phyloP scores from a whole-genome alignment of 2,113 vertebrate genomes.

The Himantopus leucocephalus region DNA sequence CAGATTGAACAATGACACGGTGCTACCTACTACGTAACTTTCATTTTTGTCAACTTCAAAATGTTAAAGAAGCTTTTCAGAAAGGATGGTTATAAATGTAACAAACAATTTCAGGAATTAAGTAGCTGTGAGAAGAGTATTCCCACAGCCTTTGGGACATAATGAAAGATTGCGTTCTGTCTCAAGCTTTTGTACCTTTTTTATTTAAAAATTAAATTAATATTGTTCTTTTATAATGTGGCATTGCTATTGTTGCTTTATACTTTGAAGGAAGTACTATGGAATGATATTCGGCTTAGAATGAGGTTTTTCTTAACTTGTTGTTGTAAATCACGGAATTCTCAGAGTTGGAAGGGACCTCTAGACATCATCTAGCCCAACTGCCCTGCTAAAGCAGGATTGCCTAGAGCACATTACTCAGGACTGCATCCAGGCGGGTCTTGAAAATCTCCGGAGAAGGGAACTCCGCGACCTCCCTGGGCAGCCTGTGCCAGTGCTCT shows the following conservation, averaged over 20 bases:
- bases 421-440: too few relatives aligned
- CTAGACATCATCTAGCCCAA: too few relatives aligned
- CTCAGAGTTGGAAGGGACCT: too few relatives aligned
- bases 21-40: background rate
- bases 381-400: too few relatives aligned
- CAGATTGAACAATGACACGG: background rate
- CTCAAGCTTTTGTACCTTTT: background rate
- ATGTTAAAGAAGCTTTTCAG: background rate
- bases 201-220: background rate
- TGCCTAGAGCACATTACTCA: too few relatives aligned
- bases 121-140: background rate
- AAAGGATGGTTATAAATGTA: background rate
- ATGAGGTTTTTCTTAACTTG: background rate
- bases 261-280: background rate
- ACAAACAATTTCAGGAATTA: background rate
- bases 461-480: too few relatives aligned
- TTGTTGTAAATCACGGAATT: too few relatives aligned
- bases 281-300: background rate
- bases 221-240: background rate
- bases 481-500: too few relatives aligned
- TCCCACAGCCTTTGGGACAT: background rate
- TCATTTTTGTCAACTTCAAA: background rate
- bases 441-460: too few relatives aligned
- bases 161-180: background rate
- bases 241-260: background rate